A percentile compares a stretch with the other conserved stretches of the same genome.
phyloP scores from a whole-genome alignment of 2,888 invertebrate species.

The Balanococcus diminutus region DNA sequence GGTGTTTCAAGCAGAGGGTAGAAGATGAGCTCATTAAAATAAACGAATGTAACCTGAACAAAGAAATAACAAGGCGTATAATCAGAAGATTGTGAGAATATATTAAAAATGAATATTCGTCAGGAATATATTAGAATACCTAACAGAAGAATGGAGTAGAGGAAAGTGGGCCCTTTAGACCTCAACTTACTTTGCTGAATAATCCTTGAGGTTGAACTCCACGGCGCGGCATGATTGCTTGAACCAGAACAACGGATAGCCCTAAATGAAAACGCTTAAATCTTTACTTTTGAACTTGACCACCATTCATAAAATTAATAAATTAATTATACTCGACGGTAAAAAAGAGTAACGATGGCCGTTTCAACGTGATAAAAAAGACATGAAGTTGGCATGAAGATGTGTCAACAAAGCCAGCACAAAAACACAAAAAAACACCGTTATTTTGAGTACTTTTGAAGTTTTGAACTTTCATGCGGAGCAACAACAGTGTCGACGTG shows the following conservation, averaged over 20 bases:
- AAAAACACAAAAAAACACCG: neutral
- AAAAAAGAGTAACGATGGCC: neutral
- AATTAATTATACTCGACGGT: neutral
- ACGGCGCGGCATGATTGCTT: slow-evolving; percentile 37
- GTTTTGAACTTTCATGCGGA: neutral
- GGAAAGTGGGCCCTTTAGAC: neutral
- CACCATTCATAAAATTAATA: neutral
- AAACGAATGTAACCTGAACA: too few species aligned
- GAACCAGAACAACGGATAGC: neutral
- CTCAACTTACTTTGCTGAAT: slow-evolving; percentile 42
- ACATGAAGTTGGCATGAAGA: neutral
- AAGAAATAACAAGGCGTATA: too few species aligned
- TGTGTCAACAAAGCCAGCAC: neutral
- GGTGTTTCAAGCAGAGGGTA: neutral
- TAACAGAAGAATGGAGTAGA: neutral
- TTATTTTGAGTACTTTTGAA: neutral
- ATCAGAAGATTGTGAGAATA: too few species aligned
- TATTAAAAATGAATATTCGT: too few species aligned
- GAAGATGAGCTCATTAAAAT: too few species aligned
- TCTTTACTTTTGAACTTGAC: neutral
- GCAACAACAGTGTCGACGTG: neutral
- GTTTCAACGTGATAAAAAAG: neutral
- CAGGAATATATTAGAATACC: neutral
- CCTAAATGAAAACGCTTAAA: neutral
- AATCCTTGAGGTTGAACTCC: slow-evolving; percentile 47